A percentile compares a stretch with the other conserved stretches of the same genome.
Evolutionary conservation across 2,888 invertebrate species (phyloP).

Genomic region (Phytoseiulus persimilis): DNA sequence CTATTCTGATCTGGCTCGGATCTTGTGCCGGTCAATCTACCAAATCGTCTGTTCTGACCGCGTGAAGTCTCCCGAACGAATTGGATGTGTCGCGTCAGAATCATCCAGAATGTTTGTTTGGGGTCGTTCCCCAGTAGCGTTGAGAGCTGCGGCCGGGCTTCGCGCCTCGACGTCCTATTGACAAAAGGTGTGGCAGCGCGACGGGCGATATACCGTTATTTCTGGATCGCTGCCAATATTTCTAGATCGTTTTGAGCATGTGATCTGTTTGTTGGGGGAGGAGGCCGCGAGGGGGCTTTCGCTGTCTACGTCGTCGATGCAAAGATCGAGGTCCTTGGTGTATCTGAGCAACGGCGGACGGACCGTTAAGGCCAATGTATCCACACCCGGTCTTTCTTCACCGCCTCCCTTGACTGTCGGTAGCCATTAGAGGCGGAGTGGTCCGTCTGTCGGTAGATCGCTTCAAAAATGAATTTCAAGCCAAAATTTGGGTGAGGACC

Average conservation of each 20-base stretch:
- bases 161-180: background rate
- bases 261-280: background rate
- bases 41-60: too few relatives aligned
- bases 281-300: background rate
- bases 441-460: background rate
- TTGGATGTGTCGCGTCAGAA: too few relatives aligned
- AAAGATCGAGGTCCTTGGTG: background rate
- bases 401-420: background rate
- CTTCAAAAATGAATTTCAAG: constrained; percentile 15
- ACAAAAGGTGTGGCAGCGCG: background rate
- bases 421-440: constrained; percentile 5
- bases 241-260: background rate
- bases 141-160: background rate
- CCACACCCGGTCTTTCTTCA: background rate
- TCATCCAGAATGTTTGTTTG: too few relatives aligned
- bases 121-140: too few relatives aligned
- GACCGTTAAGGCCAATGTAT: background rate
- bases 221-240: background rate
- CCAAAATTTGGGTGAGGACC: constrained; percentile 34
- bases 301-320: background rate
- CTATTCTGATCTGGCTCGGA: too few relatives aligned
- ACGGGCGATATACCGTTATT: background rate
- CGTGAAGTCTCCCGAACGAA: too few relatives aligned
- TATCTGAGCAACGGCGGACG: background rate
- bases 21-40: too few relatives aligned